Evolutionary conservation across 1,140 invertebrate species (phyloP), one percentile per base, ranked within the genome.

Genomic region (Tigriopus japonicus): DNA sequence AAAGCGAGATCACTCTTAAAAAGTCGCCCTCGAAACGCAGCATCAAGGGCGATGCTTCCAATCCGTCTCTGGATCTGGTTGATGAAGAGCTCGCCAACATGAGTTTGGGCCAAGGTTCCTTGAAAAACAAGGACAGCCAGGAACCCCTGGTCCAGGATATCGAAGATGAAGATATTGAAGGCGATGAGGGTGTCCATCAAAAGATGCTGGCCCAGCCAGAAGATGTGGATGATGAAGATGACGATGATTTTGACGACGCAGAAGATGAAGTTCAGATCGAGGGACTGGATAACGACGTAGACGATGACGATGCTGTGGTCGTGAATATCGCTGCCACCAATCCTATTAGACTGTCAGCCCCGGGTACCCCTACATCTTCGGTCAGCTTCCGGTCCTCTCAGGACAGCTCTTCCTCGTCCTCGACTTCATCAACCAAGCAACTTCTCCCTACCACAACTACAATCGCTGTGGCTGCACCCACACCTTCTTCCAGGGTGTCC

Each of bases 41-140:
- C 14, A 6, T n/a, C 19, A 21, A 15, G 52, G 21, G 52, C 12
- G 52, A 49, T 17, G 45, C 45, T 6, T 49, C 35, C 17, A 23
- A 19, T 54, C 52, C 13, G 10, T 35, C 23, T 13, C 13, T 49
- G 17, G 55, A 58, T 58, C 17, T 58, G 12, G 55, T 58, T 2
- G 55, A 58, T 17, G 55, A 58, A 58, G 55, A 58, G 42, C 23
- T 58, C 2, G 55, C 55, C 14, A 58, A 58, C 35, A 58, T 58
- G 45, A 49, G 21, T 12, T 10, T 49, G n/a, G n/a, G 45, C 2
- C 45, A 49, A 21, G 10, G n/a, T 21, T 49, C 45, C 3, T 10
- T 49, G 45, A 2, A 17, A 21, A 35, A 3, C 28, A 35, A 35
- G 10, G 45, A 21, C 21, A 21, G 10, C 45, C n/a, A 49, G n/a